Evolutionary conservation across 2,113 vertebrate species (phyloP), one percentile per base, ranked within the genome.

Genomic region (Anoplopoma fimbria): DNA sequence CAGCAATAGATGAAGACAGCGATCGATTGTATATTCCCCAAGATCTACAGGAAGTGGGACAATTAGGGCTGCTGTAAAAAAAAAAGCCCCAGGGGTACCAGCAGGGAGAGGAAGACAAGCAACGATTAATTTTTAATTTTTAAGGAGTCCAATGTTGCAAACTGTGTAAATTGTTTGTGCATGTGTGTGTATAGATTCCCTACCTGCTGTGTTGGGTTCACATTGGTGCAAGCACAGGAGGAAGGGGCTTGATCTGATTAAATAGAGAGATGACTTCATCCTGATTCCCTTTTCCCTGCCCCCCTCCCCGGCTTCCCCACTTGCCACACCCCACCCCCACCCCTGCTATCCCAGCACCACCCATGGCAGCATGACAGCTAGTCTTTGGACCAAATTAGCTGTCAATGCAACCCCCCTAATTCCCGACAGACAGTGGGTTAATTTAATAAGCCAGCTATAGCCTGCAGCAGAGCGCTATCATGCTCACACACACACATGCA

Each of bases 181-280:
- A 10, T 42, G 21, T 79, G 14, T 72, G 33, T 51, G 65, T 75
- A 23, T 21, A 71, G 57, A 61, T 65, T 29, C 67, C 36, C 78
- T 75, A 63, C 75, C 57, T 77, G 57, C 82, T 88, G 55, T 80
- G 64, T 69, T 75, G 74, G 40, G 21, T 77, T 62, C 64, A 67
- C 77, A 77, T 85, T 49, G 74, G 38, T 70, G 53, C 69, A 62
- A 38, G 38, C 57, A 68, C 60, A 69, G 87, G 60, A 69, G 87
- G 60, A 82, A 84, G 38, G 33, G 62, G 53, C 45, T 75, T 67
- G 49, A 89, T 92, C 69, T 83, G 90, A 94, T 95, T 87, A 86
- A 83, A 83, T 29, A 67, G 45, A 89, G 89, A 83, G 82, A 95
- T 94, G 89, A 95, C 93, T 86, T 95, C 93, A 95, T 91, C 82